phyloP scores from a whole-genome alignment of 1,140 invertebrate species.

The Drosophila sulfurigaster region DNA sequence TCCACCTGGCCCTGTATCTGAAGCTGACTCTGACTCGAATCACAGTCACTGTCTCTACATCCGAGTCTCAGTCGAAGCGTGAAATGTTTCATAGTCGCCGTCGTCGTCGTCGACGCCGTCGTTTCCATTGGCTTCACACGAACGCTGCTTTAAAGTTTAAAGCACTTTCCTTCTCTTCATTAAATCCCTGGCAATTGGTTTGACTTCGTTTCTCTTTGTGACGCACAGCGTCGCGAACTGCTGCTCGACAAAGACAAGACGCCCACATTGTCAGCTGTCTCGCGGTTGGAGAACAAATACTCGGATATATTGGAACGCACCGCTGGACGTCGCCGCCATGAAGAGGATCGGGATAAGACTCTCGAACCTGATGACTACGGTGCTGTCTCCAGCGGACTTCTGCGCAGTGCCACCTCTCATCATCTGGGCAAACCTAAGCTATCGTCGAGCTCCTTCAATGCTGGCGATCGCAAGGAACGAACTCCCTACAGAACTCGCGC shows the following conservation, averaged over 20 bases:
- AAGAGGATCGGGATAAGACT: slow-evolving; percentile 88
- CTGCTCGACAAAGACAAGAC: slow-evolving; percentile 79
- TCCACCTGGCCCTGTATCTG: slow-evolving; percentile 15
- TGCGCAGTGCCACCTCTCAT: slow-evolving; percentile 88
- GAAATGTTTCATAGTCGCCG: slow-evolving; percentile 53
- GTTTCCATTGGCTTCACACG: slow-evolving; percentile 79
- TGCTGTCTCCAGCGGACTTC: slow-evolving; percentile 83
- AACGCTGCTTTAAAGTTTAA: slow-evolving; percentile 57
- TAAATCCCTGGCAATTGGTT: slow-evolving; percentile 42
- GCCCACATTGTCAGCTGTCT: slow-evolving; percentile 86
- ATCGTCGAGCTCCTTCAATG: slow-evolving; percentile 84
- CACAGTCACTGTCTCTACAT: slow-evolving; percentile 10
- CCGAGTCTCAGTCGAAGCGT: slow-evolving; percentile 54
- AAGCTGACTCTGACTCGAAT: slow-evolving; percentile 22
- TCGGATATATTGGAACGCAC: slow-evolving; percentile 89
- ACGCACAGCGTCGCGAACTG: slow-evolving; percentile 65
- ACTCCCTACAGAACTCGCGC: slow-evolving; percentile 72
- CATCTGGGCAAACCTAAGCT: slow-evolving; percentile 85
- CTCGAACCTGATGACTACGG: slow-evolving; percentile 87
- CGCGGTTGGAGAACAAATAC: slow-evolving; percentile 91
- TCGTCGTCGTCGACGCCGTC: slow-evolving; percentile 21
- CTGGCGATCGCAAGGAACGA: slow-evolving; percentile 77
- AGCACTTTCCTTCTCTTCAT: slow-evolving; percentile 68
- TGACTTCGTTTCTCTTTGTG: slow-evolving; percentile 61
- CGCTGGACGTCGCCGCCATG: slow-evolving; percentile 86